These are phyloP conservation scores for Caenorhabditis zanzibari DNA, from an alignment of 2,888 invertebrate genomes.

Conservation along the genomic window DNA sequence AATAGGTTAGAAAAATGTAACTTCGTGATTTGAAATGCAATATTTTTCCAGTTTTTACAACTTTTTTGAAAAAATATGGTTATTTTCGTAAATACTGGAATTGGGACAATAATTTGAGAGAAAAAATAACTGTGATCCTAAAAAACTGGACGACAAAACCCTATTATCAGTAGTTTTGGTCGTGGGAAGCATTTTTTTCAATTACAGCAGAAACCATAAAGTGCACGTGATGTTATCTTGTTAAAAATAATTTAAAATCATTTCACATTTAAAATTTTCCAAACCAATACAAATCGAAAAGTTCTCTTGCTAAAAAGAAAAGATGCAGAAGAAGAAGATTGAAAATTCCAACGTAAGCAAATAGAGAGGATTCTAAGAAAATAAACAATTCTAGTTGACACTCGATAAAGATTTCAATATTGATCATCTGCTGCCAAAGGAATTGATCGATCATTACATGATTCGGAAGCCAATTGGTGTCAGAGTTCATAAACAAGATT, in stretches of 20 bases:
- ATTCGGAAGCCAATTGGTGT: slow-evolving; percentile 70
- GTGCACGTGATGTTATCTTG: too few species aligned
- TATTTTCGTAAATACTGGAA: too few species aligned
- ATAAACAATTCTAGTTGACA: slow-evolving; percentile 33
- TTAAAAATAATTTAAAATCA: too few species aligned
- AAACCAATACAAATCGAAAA: neutral
- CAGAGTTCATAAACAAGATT: slow-evolving; percentile 69
- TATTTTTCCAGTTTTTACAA: too few species aligned
- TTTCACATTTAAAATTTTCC: slow-evolving; percentile 1
- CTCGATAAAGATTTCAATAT: slow-evolving; percentile 61
- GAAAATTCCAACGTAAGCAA: slow-evolving; percentile 40
- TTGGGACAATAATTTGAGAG: too few species aligned
- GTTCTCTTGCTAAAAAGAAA: slow-evolving; percentile 1
- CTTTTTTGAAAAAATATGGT: too few species aligned
- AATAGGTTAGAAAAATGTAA: too few species aligned
- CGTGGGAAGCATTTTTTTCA: too few species aligned
- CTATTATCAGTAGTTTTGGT: too few species aligned
- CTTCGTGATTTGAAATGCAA: too few species aligned
- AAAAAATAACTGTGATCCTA: too few species aligned
- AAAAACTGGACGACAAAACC: too few species aligned
- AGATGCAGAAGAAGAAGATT: slow-evolving; percentile 33
- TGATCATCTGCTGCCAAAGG: slow-evolving; percentile 52
- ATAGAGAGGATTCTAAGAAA: neutral
- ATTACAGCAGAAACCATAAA: neutral
- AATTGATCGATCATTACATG: slow-evolving; percentile 52